Conservation (phyloP, 1,140 invertebrate species). For the Pogonognathellus flavescens region DNA sequence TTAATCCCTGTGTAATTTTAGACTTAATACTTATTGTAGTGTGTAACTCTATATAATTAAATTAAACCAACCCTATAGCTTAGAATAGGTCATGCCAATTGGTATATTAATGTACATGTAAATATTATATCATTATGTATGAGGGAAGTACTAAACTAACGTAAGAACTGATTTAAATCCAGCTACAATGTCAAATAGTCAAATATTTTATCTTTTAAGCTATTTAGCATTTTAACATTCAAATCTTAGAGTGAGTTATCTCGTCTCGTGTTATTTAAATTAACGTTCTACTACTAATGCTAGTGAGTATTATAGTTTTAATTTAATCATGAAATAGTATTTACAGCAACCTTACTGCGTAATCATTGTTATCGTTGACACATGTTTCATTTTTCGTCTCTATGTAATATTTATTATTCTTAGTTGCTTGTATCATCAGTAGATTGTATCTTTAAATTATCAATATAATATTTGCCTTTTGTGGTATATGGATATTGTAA, state of each 20-base stretch:
- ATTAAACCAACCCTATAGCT: not conserved
- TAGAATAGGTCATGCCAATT: constrained; percentile 19
- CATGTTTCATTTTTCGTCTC: no score
- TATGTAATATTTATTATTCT: no score
- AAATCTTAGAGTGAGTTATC: not conserved
- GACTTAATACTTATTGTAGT: constrained; percentile 22
- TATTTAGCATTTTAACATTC: not conserved
- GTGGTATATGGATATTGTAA: no score
- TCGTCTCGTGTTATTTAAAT: not conserved
- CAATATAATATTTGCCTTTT: no score
- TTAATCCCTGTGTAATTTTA: constrained; percentile 48
- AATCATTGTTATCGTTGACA: no score
- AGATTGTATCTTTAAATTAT: no score
- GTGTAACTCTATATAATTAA: not conserved
- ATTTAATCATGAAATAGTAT: no score
- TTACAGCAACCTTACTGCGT: no score
- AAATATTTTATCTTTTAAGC: constrained; percentile 18
- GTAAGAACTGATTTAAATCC: constrained; percentile 35
- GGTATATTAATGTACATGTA: constrained; percentile 19
- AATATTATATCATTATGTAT: not conserved
- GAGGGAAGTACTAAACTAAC: constrained; percentile 37
- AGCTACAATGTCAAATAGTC: constrained; percentile 41
- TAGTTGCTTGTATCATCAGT: no score
- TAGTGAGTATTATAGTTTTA: no score
- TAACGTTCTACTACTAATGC: not conserved